phyloP scores from a whole-genome alignment of 1,140 invertebrate genomes.

The Dufourea novaeangliae region DNA sequence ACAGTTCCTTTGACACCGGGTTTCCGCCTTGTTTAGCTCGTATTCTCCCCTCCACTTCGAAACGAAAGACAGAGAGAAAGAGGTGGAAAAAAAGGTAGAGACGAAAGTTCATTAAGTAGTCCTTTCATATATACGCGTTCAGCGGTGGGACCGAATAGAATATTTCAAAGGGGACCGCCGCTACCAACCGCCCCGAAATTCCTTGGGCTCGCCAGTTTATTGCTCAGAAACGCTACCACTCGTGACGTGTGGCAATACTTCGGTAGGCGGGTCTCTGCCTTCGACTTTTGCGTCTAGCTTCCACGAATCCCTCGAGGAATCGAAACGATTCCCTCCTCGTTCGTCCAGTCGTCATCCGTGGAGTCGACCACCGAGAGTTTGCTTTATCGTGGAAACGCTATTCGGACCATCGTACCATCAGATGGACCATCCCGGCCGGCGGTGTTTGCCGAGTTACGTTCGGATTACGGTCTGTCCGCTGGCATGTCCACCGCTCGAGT shows the following conservation, averaged over 20 bases:
- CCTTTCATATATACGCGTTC: conserved; percentile 29
- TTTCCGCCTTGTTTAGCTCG: conserved; percentile 51
- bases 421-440: conserved; percentile 31
- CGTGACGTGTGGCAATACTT: not conserved
- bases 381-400: conserved; percentile 42
- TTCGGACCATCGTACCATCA: conserved; percentile 40
- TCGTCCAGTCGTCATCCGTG: no score
- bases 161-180: conserved; percentile 36
- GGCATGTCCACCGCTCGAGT: conserved; percentile 41
- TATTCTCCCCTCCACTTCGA: conserved; percentile 12
- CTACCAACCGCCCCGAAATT: conserved; percentile 11
- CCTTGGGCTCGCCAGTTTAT: conserved; percentile 28
- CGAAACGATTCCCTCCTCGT: not conserved
- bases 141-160: conserved; percentile 25
- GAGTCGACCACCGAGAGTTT: not conserved
- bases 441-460: conserved; percentile 59
- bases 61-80: not conserved
- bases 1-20: conserved; percentile 52
- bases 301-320: not conserved
- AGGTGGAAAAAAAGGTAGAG: not conserved
- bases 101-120: conserved; percentile 46
- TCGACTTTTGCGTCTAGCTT: conserved; percentile 2
- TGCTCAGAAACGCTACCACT: not conserved
- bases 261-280: conserved; percentile 18
- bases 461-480: conserved; percentile 55